Evolutionary conservation across 1,140 invertebrate species (phyloP), one percentile per base, ranked within the genome.

Genomic region (Ceratosolen fusciceps): DNA sequence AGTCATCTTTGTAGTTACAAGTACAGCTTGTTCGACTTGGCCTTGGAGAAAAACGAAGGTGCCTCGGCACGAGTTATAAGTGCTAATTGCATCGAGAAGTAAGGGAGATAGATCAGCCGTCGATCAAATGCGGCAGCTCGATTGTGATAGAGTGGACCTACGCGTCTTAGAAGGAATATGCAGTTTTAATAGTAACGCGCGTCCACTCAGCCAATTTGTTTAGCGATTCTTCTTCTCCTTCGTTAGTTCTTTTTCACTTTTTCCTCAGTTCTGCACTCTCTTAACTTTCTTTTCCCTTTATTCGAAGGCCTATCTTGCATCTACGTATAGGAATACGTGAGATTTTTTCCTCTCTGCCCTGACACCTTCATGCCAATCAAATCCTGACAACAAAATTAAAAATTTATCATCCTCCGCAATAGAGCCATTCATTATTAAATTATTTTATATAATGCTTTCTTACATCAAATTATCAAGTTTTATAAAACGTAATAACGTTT

Each of bases 111-210:
- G 31, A 70, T 29, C 70, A 67, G 29, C 68, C 67, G 49, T 58
- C 47, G 14, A 21, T 54, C 49, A 68, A 74, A 62, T 74, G 78
- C 78, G 79, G 56, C 68, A 77, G 67, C 79, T 76, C 79, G 74
- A 80, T 77, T 80, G 79, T 80, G 79, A 80, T 80, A 80, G 79
- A 76, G 79, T 70, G 74, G 74, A 21, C 47, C 70, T n/a, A 47
- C 60, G 49, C 34, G 24, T 74, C 49, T 19, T 65, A 9, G 49
- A 54, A 9, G 65, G n/a, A 77, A 47, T 75, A 37, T 24, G 34
- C 26, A 58, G 24, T 5, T 58, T 19, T 47, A n/a, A n/a, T n/a
- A n/a, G n/a, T n/a, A n/a, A n/a, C n/a, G 65, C 67, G 52, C 54
- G 56, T 79, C 68, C 79, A 75, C 79, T 80, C 79, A 49, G 75